Base-by-base conservation (phyloP, 2,888 invertebrate species). In the Nebria brevicollis region DNA sequence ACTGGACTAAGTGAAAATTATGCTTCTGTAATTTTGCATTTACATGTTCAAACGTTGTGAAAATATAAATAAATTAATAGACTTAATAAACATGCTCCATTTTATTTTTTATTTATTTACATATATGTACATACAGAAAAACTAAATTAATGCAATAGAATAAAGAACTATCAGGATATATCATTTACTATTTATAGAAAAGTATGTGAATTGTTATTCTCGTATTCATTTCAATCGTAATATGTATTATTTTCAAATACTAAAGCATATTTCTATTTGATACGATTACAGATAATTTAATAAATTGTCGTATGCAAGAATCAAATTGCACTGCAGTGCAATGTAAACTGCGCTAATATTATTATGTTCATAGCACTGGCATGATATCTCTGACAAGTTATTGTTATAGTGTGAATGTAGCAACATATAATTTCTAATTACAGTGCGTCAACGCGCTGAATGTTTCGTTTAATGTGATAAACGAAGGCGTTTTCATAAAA, bases 401-500 rank as follows among this genome's bases (percentile, higher is more conserved):
- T 54, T 54, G 54, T 54, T 54, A 54, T 54, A 54, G 54, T 54
- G 54, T 13, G 54, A 11, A 8, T 54, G 54, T 54, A 13, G 11
- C 8, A 54, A 54, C 54, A 2, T 54, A 54, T 54, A 54, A 54
- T 54, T 54, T 13, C 11, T 54, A 54, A 54, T 54, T 54, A 13
- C 54, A 54, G 54, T 54, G 54, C 54, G 54, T 54, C 54, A 54
- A 54, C 54, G 54, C 54, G 54, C 13, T 13, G 11, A 54, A 13
- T 54, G 54, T 54, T 54, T 54, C 54, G 54, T 54, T 54, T 54
- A 54, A 54, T 54, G 54, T 54, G 54, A 54, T 54, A 54, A 54
- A 54, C 54, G 54, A 54, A 54, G 54, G 54, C 54, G 54, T 54
- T 54, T 54, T 54, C 54, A 54, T 54, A 54, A 54, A 54, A 54